Conservation (phyloP, 2,113 vertebrate genomes). For the Lepisosteus osseus region DNA sequence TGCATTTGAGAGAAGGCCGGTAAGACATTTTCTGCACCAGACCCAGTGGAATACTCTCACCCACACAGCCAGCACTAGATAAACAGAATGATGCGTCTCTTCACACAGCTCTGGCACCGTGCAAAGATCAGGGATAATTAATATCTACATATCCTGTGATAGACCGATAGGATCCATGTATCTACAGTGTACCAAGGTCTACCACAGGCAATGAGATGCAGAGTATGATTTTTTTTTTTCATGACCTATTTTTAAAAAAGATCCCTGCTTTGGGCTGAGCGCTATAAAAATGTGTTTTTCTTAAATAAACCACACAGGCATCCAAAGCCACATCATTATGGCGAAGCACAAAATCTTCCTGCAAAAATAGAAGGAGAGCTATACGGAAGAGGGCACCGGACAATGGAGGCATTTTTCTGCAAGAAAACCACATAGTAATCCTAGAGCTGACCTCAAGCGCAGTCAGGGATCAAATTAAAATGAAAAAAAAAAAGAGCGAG, state of each 20-base stretch:
- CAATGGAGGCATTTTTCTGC: constrained; percentile 47
- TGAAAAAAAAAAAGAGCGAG: not conserved
- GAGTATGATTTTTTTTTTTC: constrained; percentile 1
- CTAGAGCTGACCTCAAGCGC: not conserved
- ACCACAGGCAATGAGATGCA: no score
- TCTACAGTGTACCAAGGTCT: no score
- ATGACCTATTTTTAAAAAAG: constrained; percentile 52
- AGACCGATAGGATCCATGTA: no score
- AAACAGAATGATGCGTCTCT: no score
- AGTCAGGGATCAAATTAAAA: not conserved
- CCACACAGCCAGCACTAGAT: no score
- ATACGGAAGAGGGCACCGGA: constrained; percentile 4
- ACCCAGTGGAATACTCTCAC: no score
- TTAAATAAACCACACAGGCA: constrained; percentile 55
- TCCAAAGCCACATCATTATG: constrained; percentile 57
- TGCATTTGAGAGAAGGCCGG: no score
- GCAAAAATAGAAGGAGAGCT: constrained; percentile 27
- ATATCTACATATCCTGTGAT: no score
- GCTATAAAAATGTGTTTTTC: constrained; percentile 42
- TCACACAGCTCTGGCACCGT: no score
- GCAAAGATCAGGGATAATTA: no score
- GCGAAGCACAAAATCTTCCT: constrained; percentile 50
- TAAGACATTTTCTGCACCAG: no score
- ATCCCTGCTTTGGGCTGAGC: constrained; percentile 38
- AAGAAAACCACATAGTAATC: constrained; percentile 38